Conservation (phyloP, 30 jellyfish, hydroid and myxozoan genomes). For the Aurelia coerulea region DNA sequence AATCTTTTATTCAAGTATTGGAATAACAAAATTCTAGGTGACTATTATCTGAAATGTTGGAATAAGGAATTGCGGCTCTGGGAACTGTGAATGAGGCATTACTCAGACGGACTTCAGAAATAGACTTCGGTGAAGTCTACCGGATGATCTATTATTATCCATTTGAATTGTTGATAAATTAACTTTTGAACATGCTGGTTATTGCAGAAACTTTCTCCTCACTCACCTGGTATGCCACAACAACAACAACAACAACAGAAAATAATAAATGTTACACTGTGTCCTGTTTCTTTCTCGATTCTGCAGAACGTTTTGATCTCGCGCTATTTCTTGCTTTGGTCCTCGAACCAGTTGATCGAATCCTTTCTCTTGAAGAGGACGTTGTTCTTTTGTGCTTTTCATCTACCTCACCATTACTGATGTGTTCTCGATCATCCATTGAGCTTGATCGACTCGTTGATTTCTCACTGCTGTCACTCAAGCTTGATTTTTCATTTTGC, state of each 20-base stretch:
- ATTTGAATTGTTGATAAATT: no score
- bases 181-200: no score
- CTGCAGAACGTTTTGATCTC: constrained; percentile 36
- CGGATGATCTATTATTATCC: no score
- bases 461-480: constrained; percentile 31
- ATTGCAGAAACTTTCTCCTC: no score
- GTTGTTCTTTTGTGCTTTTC: constrained; percentile 26
- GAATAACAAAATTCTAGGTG: no score
- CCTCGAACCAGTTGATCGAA: constrained; percentile 37
- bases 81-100: no score
- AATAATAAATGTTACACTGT: neutral
- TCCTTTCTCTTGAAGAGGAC: constrained; percentile 42
- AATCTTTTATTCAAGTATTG: no score
- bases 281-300: constrained; percentile 17
- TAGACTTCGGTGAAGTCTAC: no score
- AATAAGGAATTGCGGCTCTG: no score
- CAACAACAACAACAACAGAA: neutral
- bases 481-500: constrained; percentile 5
- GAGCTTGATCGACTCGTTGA: constrained; percentile 51
- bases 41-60: no score
- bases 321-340: constrained; percentile 13
- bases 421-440: constrained; percentile 45
- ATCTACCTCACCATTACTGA: constrained; percentile 45
- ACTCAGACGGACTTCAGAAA: no score
- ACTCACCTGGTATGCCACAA: neutral